Evolutionary conservation across 2,113 vertebrate species (phyloP).

Genomic region (Tor tambroides): DNA sequence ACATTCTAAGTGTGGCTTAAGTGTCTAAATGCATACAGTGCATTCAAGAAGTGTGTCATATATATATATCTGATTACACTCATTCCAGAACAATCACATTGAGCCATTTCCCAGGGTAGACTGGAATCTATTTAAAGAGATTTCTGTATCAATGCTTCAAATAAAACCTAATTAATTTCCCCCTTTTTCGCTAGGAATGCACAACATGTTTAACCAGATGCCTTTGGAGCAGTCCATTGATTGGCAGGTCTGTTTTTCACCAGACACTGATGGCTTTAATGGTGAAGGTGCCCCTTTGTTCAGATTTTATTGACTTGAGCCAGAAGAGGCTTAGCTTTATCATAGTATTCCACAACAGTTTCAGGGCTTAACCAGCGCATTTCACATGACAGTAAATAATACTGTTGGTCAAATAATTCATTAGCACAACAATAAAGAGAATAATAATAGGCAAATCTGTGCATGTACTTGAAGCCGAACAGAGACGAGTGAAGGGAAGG

Average conservation of each 20-base stretch:
- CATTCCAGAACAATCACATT: neutral
- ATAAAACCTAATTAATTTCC: slow-evolving; percentile 79
- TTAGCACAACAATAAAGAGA: slow-evolving; percentile 41
- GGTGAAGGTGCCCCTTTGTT: slow-evolving; percentile 71
- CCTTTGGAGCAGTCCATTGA: slow-evolving; percentile 73
- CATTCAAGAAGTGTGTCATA: neutral
- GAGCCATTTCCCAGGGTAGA: slow-evolving; percentile 12
- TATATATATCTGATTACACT: slow-evolving; percentile 16
- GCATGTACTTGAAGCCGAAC: slow-evolving; percentile 36
- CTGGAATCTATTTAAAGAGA: slow-evolving; percentile 12
- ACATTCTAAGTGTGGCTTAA: neutral
- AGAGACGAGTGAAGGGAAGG: slow-evolving; percentile 45
- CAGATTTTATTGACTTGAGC: slow-evolving; percentile 57
- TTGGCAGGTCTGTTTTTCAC: slow-evolving; percentile 75
- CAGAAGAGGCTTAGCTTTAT: slow-evolving; percentile 57
- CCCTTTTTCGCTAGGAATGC: slow-evolving; percentile 73
- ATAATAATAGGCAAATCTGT: slow-evolving; percentile 30
- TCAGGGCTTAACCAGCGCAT: slow-evolving; percentile 33
- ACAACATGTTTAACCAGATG: slow-evolving; percentile 76
- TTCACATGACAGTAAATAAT: slow-evolving; percentile 49
- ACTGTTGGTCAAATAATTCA: slow-evolving; percentile 48
- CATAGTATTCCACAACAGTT: slow-evolving; percentile 44
- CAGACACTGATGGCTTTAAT: slow-evolving; percentile 73
- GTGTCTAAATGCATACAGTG: neutral
- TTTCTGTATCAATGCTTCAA: slow-evolving; percentile 75